Conservation (phyloP, 2,113 vertebrate species). For the Pituophis catenifer region DNA sequence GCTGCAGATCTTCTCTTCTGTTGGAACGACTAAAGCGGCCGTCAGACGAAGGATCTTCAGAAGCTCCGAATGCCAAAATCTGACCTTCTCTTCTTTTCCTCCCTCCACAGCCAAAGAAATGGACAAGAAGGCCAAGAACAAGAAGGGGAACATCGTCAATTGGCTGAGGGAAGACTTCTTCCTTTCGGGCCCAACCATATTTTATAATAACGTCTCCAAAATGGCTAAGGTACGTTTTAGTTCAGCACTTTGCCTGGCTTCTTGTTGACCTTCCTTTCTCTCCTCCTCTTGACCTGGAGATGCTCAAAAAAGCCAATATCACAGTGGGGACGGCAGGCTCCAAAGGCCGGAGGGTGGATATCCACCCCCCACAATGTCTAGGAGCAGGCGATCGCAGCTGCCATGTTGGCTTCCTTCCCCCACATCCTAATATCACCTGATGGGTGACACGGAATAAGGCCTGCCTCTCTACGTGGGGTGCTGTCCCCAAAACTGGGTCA, state of each 20-base stretch:
- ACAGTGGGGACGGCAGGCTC: background rate
- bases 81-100: background rate
- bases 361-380: no score
- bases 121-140: background rate
- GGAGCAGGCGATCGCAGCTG: background rate
- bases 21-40: no score
- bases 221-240: background rate
- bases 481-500: no score
- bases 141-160: background rate
- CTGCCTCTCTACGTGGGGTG: background rate
- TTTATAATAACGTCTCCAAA: background rate
- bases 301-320: background rate
- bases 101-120: background rate
- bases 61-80: no score
- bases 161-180: background rate
- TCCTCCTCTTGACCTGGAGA: background rate
- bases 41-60: no score
- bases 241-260: accelerated
- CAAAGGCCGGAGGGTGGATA: no score
- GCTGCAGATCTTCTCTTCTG: no score
- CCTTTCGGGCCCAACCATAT: background rate
- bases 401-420: background rate
- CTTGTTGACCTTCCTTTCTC: background rate
- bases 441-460: background rate
- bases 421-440: background rate